A percentile compares a stretch with the other conserved stretches of the same genome.
phyloP scores from a whole-genome alignment of 2,888 invertebrate genomes.

The Drosophila parthenogenetica region DNA sequence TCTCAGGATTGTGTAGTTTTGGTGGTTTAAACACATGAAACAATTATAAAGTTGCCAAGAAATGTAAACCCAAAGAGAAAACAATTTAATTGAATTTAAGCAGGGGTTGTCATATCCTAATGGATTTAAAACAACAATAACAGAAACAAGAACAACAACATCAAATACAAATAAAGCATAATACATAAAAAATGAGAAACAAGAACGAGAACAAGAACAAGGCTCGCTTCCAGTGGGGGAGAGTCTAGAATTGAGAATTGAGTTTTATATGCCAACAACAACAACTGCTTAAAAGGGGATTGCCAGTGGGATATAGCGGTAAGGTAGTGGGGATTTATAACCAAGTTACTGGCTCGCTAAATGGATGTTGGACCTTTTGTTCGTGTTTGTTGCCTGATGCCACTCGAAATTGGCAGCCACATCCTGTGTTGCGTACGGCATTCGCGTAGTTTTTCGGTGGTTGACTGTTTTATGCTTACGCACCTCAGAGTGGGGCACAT shows the following conservation, averaged over 20 bases:
- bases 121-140: constrained; percentile 77
- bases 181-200: constrained; percentile 55
- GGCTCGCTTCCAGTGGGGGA: constrained; percentile 16
- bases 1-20: constrained; percentile 46
- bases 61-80: constrained; percentile 80
- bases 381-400: constrained; percentile 13
- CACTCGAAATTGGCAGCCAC: constrained; percentile 23
- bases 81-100: constrained; percentile 81
- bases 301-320: background rate
- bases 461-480: constrained; percentile 6
- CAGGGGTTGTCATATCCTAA: constrained; percentile 81
- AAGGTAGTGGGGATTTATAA: constrained; percentile 13
- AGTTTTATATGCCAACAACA: constrained; percentile 17
- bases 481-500: background rate
- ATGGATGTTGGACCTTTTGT: constrained; percentile 48
- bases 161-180: constrained; percentile 68
- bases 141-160: constrained; percentile 57
- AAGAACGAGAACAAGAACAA: constrained; percentile 8
- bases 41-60: constrained; percentile 79
- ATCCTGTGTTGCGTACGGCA: constrained; percentile 5
- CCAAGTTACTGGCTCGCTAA: constrained; percentile 42
- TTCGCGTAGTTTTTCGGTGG: constrained; percentile 4
- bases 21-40: constrained; percentile 80
- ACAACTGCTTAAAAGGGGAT: background rate
- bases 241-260: constrained; percentile 19